Percentiles rank a stretch among this genome's conserved stretches.
These are phyloP conservation scores for Nasonovia ribisnigri DNA, from an alignment of 2,888 invertebrate genomes.

Conservation along the genomic window DNA sequence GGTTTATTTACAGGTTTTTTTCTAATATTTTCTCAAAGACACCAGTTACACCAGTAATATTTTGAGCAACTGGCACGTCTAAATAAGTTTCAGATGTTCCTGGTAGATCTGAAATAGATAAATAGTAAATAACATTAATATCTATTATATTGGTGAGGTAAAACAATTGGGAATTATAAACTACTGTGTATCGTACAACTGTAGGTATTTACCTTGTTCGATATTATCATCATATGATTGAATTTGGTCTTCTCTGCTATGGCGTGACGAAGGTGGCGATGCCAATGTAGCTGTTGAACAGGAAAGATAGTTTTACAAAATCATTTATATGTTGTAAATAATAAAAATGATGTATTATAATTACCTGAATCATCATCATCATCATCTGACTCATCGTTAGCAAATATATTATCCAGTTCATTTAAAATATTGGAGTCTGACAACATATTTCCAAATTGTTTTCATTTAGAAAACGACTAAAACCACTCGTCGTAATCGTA, in stretches of 20 bases:
- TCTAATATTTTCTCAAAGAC: not conserved
- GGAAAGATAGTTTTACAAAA: not conserved
- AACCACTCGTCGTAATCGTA: too few relatives aligned
- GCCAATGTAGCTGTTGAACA: not conserved
- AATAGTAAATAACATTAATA: not conserved
- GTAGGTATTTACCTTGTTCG: not conserved
- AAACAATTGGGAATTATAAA: not conserved
- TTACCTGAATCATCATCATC: not conserved
- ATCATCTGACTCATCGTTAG: not conserved
- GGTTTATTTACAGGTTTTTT: not conserved
- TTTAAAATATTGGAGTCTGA: not conserved
- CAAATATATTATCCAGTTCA: not conserved
- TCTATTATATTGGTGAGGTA: not conserved
- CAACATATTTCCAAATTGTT: too few relatives aligned
- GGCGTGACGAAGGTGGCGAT: not conserved
- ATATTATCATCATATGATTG: not conserved
- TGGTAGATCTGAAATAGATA: not conserved
- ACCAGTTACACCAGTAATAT: not conserved
- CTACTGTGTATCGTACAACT: not conserved
- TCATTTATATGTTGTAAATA: not conserved
- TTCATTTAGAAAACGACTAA: too few relatives aligned
- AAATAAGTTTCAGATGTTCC: not conserved
- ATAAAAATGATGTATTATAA: not conserved
- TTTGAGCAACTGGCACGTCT: not conserved
- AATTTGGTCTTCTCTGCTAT: not conserved